Conservation (phyloP, 1,140 invertebrate species). For the Kradibia gibbosae region DNA sequence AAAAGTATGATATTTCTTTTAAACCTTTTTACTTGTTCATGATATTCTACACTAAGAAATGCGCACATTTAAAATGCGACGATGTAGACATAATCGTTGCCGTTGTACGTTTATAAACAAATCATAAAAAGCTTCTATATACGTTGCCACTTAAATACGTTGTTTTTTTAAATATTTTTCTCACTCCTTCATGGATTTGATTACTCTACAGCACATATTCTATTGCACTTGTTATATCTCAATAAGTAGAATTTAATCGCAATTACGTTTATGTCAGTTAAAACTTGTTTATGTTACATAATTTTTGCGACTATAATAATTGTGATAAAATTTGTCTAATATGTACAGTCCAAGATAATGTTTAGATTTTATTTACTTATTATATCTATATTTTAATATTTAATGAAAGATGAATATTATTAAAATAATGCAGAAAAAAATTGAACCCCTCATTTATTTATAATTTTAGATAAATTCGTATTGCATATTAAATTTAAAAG, state of each 20-base stretch:
- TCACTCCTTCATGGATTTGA: slow-evolving; percentile 39
- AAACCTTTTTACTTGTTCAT: neutral
- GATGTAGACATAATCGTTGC: slow-evolving; percentile 27
- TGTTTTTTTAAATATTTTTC: slow-evolving; percentile 18
- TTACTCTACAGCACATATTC: neutral
- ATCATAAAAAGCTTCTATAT: neutral
- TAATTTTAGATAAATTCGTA: neutral
- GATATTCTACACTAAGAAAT: neutral
- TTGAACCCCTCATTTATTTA: neutral
- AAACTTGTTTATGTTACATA: slow-evolving; percentile 16
- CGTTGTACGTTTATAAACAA: slow-evolving; percentile 22
- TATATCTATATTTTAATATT: neutral
- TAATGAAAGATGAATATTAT: neutral
- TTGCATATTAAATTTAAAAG: neutral
- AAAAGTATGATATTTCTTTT: neutral
- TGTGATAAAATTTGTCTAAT: neutral
- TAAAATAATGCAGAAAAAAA: neutral
- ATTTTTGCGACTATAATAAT: neutral
- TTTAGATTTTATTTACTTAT: neutral
- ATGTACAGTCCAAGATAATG: neutral
- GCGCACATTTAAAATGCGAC: neutral
- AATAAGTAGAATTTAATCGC: neutral
- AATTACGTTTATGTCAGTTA: slow-evolving; percentile 44
- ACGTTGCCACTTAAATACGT: neutral
- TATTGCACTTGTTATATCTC: neutral